Evolutionary conservation across 1,140 invertebrate genomes (phyloP), one percentile per base, ranked within the genome.

Genomic region (Aphis craccivora): DNA sequence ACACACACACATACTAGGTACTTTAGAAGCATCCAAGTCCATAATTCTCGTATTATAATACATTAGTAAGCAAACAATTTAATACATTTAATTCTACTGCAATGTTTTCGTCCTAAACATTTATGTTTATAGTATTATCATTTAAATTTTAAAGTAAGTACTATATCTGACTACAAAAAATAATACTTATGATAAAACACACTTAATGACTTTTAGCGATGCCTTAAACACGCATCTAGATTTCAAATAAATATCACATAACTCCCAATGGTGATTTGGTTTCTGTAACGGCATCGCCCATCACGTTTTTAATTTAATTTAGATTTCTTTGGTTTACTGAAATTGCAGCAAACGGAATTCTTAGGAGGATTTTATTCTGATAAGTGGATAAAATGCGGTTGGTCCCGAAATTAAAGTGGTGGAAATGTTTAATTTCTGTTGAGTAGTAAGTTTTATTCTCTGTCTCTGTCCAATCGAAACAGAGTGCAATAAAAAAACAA

Each of bases 401-500:
- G 8, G 30, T 76, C n/a, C 14, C 35, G 43, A 90, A 90, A 90
- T 90, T 90, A 90, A 90, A 90, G 7, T 67, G 25, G 25, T 43
- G 40, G 89, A 90, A 90, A 67, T 67, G 89, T 67, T 90, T 90
- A 90, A 67, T 90, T 90, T 90, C 53, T 60, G 53, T 67, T 25
- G 37, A 90, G 40, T 89, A 67, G 53, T n/a, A 14, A 43, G 11
- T 90, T 90, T 60, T 67, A 90, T 67, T 67, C 7, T 43, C 37
- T 45, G 37, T 25, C 9, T 40, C 88, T 89, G 89, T n/a, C 43
- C 88, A 20, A 53, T 30, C 23, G 14, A 14, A 90, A 90, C 35
- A 90, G 23, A 90, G 22, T 9, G 37, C 23, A 43, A 90, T 60
- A 90, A 90, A 90, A 86, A 90, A 67, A 60, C 30, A 67, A 90